phyloP scores from a whole-genome alignment of 2,888 invertebrate genomes.

The Drosophila planitibia region DNA sequence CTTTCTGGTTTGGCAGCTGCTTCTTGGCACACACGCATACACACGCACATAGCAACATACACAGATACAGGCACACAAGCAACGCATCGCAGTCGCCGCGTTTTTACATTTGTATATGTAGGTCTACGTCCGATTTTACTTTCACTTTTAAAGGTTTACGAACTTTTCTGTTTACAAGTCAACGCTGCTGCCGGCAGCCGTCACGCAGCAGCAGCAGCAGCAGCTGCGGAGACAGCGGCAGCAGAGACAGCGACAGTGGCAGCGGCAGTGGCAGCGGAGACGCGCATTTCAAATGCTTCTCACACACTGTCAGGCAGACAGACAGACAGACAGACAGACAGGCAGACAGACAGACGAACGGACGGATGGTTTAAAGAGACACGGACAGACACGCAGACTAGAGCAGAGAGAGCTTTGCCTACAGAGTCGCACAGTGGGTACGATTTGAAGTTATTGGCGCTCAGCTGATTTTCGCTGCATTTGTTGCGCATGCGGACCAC shows the following conservation, averaged over 20 bases:
- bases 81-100: conserved; percentile 38
- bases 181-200: conserved; percentile 58
- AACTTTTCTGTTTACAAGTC: conserved; percentile 84
- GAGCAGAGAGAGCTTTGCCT: conserved; percentile 15
- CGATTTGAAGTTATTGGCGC: neutral
- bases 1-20: conserved; percentile 75
- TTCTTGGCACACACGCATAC: conserved; percentile 61
- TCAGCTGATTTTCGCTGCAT: conserved; percentile 22
- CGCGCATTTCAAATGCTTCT: conserved; percentile 65
- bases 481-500: conserved; percentile 18
- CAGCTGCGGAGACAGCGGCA: conserved; percentile 15
- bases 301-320: conserved; percentile 29
- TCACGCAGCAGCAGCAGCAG: conserved; percentile 19
- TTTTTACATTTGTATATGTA: conserved; percentile 83
- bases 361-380: conserved; percentile 14
- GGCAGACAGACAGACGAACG: neutral
- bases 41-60: conserved; percentile 6
- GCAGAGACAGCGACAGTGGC: conserved; percentile 13
- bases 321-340: conserved; percentile 1
- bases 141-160: conserved; percentile 86
- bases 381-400: conserved; percentile 2
- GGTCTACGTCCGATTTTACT: conserved; percentile 86
- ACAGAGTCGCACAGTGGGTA: conserved; percentile 43
- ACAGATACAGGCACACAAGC: conserved; percentile 19
- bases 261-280: conserved; percentile 24